Conservation (phyloP, 2,888 invertebrate species). For the Bedellia somnulentella region DNA sequence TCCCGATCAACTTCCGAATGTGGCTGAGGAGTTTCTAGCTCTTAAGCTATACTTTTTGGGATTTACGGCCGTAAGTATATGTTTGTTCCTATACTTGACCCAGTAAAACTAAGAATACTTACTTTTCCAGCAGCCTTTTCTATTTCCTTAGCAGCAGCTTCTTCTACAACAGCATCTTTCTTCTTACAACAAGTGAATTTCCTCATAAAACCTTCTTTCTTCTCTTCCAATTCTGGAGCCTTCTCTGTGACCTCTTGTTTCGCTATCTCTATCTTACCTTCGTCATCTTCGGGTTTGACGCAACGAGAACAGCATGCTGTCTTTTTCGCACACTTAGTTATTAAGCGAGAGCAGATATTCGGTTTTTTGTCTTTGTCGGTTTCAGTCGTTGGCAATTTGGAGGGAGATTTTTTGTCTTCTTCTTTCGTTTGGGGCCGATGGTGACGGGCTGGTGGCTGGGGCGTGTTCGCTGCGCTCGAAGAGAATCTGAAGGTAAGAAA, state of each 20-base stretch:
- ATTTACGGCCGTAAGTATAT: no score
- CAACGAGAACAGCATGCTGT: slow-evolving; percentile 53
- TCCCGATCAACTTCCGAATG: no score
- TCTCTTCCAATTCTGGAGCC: neutral
- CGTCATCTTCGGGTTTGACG: slow-evolving; percentile 26
- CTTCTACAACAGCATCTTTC: slow-evolving; percentile 31
- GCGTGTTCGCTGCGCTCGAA: slow-evolving; percentile 49
- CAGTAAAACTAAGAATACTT: slow-evolving; percentile 12
- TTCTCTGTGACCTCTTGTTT: neutral
- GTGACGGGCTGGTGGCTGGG: slow-evolving; percentile 40
- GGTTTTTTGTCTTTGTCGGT: slow-evolving; percentile 20
- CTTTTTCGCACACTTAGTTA: slow-evolving; percentile 32
- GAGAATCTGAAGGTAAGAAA: slow-evolving; percentile 43
- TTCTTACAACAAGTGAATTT: slow-evolving; percentile 40
- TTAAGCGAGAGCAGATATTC: slow-evolving; percentile 35
- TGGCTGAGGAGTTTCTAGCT: no score
- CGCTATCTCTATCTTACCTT: slow-evolving; percentile 8
- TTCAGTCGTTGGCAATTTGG: slow-evolving; percentile 12
- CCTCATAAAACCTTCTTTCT: slow-evolving; percentile 26
- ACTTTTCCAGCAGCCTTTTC: slow-evolving; percentile 48
- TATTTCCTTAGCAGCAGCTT: slow-evolving; percentile 23
- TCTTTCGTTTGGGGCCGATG: slow-evolving; percentile 15
- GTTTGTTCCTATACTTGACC: no score
- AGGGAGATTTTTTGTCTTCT: slow-evolving; percentile 21
- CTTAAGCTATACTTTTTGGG: no score